phyloP scores from a whole-genome alignment of 2,888 invertebrate genomes.

The Alloplasta piceator region DNA sequence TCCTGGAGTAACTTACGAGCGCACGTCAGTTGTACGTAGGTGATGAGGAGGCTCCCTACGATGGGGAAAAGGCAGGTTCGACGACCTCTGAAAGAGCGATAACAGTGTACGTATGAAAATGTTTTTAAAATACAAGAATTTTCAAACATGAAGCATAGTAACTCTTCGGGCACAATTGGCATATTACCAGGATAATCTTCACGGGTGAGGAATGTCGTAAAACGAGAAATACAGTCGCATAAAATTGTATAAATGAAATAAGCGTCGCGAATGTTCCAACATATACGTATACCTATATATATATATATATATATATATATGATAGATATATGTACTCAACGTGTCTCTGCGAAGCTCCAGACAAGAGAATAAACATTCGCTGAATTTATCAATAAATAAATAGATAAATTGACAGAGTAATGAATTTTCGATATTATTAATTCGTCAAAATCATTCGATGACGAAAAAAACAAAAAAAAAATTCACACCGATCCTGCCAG shows the following conservation, averaged over 20 bases:
- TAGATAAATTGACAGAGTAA: too few relatives aligned
- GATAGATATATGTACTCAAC: too few relatives aligned
- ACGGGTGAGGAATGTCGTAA: not conserved
- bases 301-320: too few relatives aligned
- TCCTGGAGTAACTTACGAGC: constrained; percentile 50
- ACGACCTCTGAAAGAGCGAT: constrained; percentile 53
- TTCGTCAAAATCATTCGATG: too few relatives aligned
- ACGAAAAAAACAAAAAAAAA: too few relatives aligned
- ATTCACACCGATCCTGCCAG: constrained; percentile 76
- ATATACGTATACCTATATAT: too few relatives aligned
- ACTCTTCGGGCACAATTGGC: not conserved
- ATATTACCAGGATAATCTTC: not conserved
- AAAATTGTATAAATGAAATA: constrained; percentile 2
- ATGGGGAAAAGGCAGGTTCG: constrained; percentile 46
- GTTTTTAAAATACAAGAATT: not conserved
- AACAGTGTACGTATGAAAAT: constrained; percentile 5
- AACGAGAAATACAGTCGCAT: not conserved
- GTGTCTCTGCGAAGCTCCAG: too few relatives aligned
- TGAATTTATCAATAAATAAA: too few relatives aligned
- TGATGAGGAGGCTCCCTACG: constrained; percentile 48
- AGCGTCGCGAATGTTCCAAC: not conserved
- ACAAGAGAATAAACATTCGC: too few relatives aligned
- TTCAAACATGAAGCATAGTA: not conserved
- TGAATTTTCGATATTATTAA: too few relatives aligned
- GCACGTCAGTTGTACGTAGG: constrained; percentile 43